Evolutionary conservation across 2,888 invertebrate genomes (phyloP), one percentile per base, ranked within the genome.

Genomic region (Limnephilus marmoratus): DNA sequence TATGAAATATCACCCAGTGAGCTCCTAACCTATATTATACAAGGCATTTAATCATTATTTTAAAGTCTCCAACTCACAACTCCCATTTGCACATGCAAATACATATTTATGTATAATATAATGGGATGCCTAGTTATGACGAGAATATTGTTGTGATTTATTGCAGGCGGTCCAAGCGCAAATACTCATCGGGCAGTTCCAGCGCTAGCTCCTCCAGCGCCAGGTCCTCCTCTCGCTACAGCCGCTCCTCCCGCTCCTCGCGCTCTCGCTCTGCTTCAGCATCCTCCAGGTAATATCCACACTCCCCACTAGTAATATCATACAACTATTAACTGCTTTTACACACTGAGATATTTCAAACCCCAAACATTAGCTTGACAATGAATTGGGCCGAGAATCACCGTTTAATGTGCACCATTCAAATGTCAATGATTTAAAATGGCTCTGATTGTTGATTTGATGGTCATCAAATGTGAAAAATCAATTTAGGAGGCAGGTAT

Each of bases 241-340:
- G 90, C 34, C 92, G 90, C 45, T 93, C 93, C 11, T 91, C 90
- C 92, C 94, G 94, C 13, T 95, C 95, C 0, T 94, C 96, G 29
- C 94, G 95, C 41, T 95, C 95, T 12, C 95, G 96, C 92, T 96
- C 96, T n/a, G 95, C 96, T 3, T 96, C 96, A 93, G 96, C 96
- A 4, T 96, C 96, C 49, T 96, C 96, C 41, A 96, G 92, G 92
- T 92, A 53, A 31, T 31, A 31, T 31, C 31, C 31, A 31, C 31
- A 31, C 31, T 31, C n/a, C n/a, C n/a, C n/a, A n/a, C n/a, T n/a
- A n/a, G n/a, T n/a, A n/a, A n/a, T n/a, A n/a, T n/a, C n/a, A n/a
- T n/a, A n/a, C n/a, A n/a, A n/a, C n/a, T 41, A 41, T 41, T 41
- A 41, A 41, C 11, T 68, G 68, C n/a, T 4, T 2, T 68, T 24